Conservation (phyloP, 2,888 invertebrate genomes). For the Itoplectis maculator region DNA sequence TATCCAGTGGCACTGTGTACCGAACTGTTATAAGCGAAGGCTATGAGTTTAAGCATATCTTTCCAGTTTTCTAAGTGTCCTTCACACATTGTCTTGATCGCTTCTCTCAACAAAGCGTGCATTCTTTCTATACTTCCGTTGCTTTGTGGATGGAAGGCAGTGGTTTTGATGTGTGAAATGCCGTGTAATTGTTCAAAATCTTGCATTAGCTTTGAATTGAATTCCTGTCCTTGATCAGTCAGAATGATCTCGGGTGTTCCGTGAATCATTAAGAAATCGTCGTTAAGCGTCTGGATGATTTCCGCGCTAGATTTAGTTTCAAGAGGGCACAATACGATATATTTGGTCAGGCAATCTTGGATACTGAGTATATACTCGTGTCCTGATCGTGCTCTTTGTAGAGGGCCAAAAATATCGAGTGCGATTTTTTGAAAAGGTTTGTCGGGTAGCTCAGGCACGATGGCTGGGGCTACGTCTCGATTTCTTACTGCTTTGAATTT, state of each 20-base stretch:
- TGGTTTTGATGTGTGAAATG: slow-evolving; percentile 21
- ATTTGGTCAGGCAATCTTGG: slow-evolving; percentile 51
- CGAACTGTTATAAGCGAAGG: slow-evolving; percentile 53
- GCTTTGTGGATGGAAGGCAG: slow-evolving; percentile 21
- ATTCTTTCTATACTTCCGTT: slow-evolving; percentile 27
- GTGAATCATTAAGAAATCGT: not conserved
- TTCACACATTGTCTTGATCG: slow-evolving; percentile 17
- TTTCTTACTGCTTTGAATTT: slow-evolving; percentile 35
- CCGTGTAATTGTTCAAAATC: slow-evolving; percentile 1
- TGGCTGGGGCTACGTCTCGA: slow-evolving; percentile 20
- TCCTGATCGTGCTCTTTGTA: slow-evolving; percentile 54
- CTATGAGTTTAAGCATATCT: too few species aligned
- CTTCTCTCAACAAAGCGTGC: slow-evolving; percentile 13
- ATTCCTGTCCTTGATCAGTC: slow-evolving; percentile 12
- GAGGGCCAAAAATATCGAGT: slow-evolving; percentile 30
- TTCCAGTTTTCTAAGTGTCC: not conserved
- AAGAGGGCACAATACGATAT: slow-evolving; percentile 69
- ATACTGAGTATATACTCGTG: slow-evolving; percentile 57
- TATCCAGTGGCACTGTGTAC: slow-evolving; percentile 45
- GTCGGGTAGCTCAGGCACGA: slow-evolving; percentile 29
- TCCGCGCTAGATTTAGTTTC: slow-evolving; percentile 66
- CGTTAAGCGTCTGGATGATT: slow-evolving; percentile 38
- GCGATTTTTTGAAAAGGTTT: slow-evolving; percentile 50
- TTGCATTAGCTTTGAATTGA: not conserved
- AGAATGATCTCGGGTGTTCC: slow-evolving; percentile 7